Percentiles rank a stretch among this genome's conserved stretches.
These are phyloP conservation scores for Odocoileus hemionus DNA, from an alignment of 2,113 vertebrate genomes.

Conservation along the genomic window DNA sequence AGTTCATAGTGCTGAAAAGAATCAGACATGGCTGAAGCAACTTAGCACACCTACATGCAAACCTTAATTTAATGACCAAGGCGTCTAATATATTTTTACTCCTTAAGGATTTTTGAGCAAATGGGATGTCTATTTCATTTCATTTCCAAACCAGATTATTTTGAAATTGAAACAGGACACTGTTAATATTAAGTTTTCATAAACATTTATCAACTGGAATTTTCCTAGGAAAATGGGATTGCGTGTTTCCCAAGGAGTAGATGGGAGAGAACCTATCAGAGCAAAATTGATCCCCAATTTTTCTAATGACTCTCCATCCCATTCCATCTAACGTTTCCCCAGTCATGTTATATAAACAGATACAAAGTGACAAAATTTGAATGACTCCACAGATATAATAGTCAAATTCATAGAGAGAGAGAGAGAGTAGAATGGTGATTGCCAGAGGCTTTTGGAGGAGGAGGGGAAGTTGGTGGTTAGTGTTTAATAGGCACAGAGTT, in stretches of 20 bases:
- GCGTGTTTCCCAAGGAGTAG: neutral
- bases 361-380: neutral
- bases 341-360: neutral
- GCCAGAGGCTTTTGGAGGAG: neutral
- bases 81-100: neutral
- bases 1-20: neutral
- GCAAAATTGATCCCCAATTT: neutral
- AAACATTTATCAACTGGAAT: neutral
- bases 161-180: neutral
- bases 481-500: neutral
- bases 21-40: neutral
- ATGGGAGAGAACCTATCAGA: neutral
- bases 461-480: neutral
- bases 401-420: neutral
- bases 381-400: neutral
- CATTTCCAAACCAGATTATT: neutral
- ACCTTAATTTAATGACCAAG: neutral
- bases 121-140: neutral
- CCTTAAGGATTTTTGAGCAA: neutral
- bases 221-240: neutral
- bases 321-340: neutral
- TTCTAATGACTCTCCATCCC: neutral
- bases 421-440: neutral
- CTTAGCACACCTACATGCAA: neutral
- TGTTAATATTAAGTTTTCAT: neutral